Evolutionary conservation across 2,797 vertebrate genomes (phyloP).

Genomic region (Fringilla coelebs): DNA sequence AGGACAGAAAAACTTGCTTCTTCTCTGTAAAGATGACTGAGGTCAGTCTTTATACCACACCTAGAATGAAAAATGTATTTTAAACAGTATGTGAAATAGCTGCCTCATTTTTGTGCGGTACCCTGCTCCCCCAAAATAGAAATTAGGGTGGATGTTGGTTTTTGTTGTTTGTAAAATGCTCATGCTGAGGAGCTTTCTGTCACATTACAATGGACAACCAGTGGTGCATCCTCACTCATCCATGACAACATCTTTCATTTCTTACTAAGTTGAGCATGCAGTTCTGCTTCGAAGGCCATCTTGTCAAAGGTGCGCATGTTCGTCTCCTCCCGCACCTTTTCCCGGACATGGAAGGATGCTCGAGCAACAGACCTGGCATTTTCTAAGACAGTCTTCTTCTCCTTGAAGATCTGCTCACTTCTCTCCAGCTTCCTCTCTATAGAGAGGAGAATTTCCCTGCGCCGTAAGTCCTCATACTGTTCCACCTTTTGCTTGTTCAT

Average conservation of each 20-base stretch:
- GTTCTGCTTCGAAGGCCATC: slow-evolving; percentile 94
- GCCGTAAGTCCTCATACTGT: slow-evolving; percentile 86
- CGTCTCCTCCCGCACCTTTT: slow-evolving; percentile 93
- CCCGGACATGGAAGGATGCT: slow-evolving; percentile 93
- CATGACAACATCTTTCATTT: slow-evolving; percentile 74
- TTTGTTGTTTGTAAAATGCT: background rate
- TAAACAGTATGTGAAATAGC: slow-evolving; percentile 49
- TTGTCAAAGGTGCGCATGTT: slow-evolving; percentile 95
- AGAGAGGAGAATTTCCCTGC: slow-evolving; percentile 89
- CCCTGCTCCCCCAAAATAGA: slow-evolving; percentile 14
- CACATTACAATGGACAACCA: background rate
- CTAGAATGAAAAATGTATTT: background rate
- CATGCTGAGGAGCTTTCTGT: background rate
- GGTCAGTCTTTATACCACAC: background rate
- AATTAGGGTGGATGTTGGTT: background rate
- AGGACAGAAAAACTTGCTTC: background rate
- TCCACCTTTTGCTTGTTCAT: slow-evolving; percentile 92
- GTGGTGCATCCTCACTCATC: background rate
- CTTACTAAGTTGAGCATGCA: slow-evolving; percentile 89
- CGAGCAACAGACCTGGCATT: slow-evolving; percentile 92
- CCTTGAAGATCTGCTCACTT: slow-evolving; percentile 93
- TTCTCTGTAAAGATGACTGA: background rate
- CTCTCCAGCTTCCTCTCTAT: slow-evolving; percentile 96
- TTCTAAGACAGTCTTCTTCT: slow-evolving; percentile 90
- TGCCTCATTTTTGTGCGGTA: slow-evolving; percentile 59